Evolutionary conservation across 2,888 invertebrate species (phyloP).

Genomic region (Synanthedon myopaeformis): DNA sequence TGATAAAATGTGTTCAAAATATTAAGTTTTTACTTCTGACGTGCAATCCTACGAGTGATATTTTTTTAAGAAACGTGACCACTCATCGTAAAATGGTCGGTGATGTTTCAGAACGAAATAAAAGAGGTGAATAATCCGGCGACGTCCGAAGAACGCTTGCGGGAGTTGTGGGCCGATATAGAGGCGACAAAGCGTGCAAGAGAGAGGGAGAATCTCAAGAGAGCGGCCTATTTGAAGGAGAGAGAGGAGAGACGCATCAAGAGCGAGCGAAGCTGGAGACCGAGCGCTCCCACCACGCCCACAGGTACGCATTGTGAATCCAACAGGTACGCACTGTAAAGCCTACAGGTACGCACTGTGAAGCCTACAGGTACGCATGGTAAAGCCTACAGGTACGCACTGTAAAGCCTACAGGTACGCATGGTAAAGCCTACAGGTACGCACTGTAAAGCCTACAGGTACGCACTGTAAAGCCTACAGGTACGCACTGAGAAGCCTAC

Average conservation of each 20-base stretch:
- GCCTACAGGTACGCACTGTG: no score
- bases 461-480: background rate
- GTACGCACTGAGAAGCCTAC: no score
- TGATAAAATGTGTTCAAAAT: no score
- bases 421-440: no score
- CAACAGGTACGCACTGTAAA: background rate
- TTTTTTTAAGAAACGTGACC: no score
- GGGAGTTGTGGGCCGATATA: conserved; percentile 79
- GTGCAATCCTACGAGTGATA: no score
- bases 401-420: no score
- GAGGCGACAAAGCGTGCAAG: conserved; percentile 79
- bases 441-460: background rate
- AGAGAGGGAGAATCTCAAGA: conserved; percentile 75
- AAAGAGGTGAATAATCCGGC: conserved; percentile 52
- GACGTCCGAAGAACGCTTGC: conserved; percentile 78
- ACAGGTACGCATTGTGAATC: background rate
- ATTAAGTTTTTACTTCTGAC: no score
- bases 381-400: background rate
- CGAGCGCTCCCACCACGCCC: conserved; percentile 19
- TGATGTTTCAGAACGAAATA: conserved; percentile 46
- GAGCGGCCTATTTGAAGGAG: conserved; percentile 73
- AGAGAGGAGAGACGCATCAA: conserved; percentile 75
- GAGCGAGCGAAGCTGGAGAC: conserved; percentile 72
- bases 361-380: no score
- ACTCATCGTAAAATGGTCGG: background rate